Evolutionary conservation across 2,888 invertebrate species (phyloP).

Genomic region (Chymomyza procnemis): DNA sequence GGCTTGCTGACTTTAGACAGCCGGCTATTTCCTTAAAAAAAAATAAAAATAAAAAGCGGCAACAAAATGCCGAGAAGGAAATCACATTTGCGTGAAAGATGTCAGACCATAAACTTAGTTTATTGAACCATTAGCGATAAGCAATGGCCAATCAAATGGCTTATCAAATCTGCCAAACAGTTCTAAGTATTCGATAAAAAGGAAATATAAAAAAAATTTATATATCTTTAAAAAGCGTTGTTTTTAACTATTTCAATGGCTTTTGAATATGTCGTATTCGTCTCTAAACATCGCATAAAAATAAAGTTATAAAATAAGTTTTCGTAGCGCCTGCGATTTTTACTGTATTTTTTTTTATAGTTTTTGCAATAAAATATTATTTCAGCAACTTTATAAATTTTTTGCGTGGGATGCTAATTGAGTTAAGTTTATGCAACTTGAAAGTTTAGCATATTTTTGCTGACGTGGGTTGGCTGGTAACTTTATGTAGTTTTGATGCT

Average conservation of each 20-base stretch:
- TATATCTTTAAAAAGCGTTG: background rate
- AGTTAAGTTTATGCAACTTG: conserved; percentile 67
- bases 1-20: background rate
- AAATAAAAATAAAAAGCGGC: background rate
- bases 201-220: background rate
- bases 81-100: conserved; percentile 66
- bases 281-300: background rate
- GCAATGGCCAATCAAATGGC: conserved; percentile 10
- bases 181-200: background rate
- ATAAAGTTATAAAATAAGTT: background rate
- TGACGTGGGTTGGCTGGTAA: too few relatives aligned
- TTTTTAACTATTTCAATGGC: background rate
- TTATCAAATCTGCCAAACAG: background rate
- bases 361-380: background rate
- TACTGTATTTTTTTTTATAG: background rate
- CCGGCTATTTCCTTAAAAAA: background rate
- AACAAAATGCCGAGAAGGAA: conserved; percentile 9
- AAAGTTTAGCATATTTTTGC: background rate
- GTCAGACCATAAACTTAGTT: conserved; percentile 68
- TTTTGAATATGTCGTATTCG: background rate
- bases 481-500: too few relatives aligned
- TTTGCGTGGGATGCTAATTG: conserved; percentile 62
- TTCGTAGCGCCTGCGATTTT: background rate
- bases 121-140: conserved; percentile 68
- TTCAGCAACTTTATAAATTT: background rate